Percentiles rank a stretch among this genome's conserved stretches.
These are phyloP conservation scores for Platorchestia sp. DNA, from an alignment of 1,140 invertebrate species.

Conservation along the genomic window DNA sequence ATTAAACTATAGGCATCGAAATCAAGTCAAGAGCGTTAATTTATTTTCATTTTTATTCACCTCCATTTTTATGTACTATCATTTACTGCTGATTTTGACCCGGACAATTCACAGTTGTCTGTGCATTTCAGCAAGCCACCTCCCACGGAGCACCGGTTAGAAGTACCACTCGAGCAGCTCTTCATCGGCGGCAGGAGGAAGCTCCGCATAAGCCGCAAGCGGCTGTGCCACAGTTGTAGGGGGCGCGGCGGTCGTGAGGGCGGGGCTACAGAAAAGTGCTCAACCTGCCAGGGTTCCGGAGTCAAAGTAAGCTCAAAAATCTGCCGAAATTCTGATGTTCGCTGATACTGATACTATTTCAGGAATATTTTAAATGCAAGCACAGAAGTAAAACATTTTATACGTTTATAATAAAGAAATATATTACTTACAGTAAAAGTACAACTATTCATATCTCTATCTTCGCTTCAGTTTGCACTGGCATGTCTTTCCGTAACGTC, in stretches of 20 bases:
- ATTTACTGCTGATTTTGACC: too few species aligned
- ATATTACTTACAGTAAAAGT: too few species aligned
- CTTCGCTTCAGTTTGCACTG: too few species aligned
- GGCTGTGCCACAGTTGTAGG: slow-evolving; percentile 71
- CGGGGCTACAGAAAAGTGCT: slow-evolving; percentile 68
- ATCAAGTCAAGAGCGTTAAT: too few species aligned
- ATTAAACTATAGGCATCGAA: too few species aligned
- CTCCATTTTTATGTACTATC: too few species aligned
- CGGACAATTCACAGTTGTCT: neutral
- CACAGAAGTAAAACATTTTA: too few species aligned
- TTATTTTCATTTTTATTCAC: too few species aligned
- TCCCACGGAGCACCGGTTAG: slow-evolving; percentile 67
- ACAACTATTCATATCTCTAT: too few species aligned
- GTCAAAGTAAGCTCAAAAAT: slow-evolving; percentile 68
- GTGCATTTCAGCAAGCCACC: slow-evolving; percentile 56
- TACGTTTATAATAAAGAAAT: too few species aligned
- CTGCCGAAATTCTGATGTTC: neutral
- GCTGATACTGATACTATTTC: neutral
- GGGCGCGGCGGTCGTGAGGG: slow-evolving; percentile 74
- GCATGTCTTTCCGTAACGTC: too few species aligned
- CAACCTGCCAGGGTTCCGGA: slow-evolving; percentile 71
- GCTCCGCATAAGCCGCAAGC: slow-evolving; percentile 72
- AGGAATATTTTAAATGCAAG: neutral
- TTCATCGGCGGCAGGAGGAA: slow-evolving; percentile 73
- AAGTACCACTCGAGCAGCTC: slow-evolving; percentile 73